phyloP scores from a whole-genome alignment of 2,888 invertebrate genomes.

The Melanostoma mellinum region DNA sequence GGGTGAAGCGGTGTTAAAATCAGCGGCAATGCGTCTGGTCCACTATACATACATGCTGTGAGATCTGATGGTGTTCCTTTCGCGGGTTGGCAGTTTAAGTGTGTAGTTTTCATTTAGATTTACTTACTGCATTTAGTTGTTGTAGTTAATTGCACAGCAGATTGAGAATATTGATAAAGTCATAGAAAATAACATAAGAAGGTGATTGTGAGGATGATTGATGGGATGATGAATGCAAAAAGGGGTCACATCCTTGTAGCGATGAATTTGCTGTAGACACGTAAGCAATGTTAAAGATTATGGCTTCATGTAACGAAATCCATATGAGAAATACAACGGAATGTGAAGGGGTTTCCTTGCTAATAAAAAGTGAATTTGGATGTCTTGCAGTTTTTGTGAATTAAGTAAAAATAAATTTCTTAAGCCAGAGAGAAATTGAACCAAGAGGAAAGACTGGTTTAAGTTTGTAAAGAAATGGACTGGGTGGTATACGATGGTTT shows the following conservation, averaged over 20 bases:
- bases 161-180: constrained; percentile 59
- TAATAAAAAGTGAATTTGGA: too few relatives aligned
- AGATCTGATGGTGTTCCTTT: neutral
- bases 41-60: neutral
- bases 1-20: constrained; percentile 5
- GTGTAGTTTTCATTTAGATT: constrained; percentile 61
- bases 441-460: too few relatives aligned
- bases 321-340: too few relatives aligned
- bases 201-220: constrained; percentile 61
- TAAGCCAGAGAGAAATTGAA: too few relatives aligned
- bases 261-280: constrained; percentile 7
- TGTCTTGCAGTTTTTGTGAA: too few relatives aligned
- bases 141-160: constrained; percentile 59
- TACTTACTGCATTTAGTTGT: constrained; percentile 43
- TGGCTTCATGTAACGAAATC: too few relatives aligned
- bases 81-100: constrained; percentile 17
- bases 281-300: too few relatives aligned
- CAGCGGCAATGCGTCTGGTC: constrained; percentile 58
- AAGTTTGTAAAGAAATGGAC: too few relatives aligned
- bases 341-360: too few relatives aligned
- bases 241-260: constrained; percentile 56
- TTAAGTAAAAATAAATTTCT: too few relatives aligned
- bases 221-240: constrained; percentile 41
- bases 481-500: too few relatives aligned
- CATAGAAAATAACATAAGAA: constrained; percentile 34